Conservation (phyloP, 2,797 vertebrate species). For the Spinibarbus caldwelli region DNA sequence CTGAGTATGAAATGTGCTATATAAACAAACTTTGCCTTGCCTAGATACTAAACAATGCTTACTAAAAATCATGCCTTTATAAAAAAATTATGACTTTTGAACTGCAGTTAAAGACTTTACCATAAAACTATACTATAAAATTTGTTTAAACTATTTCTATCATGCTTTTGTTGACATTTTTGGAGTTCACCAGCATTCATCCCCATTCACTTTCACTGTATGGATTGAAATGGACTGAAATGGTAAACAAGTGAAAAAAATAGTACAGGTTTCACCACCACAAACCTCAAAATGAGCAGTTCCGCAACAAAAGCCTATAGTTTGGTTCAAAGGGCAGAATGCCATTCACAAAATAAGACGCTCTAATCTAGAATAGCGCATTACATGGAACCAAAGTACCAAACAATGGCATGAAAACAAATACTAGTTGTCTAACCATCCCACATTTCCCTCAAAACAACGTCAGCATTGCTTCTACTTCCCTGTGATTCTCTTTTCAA, state of each 20-base stretch:
- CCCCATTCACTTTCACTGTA: background rate
- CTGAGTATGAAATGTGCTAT: no score
- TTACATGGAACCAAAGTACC: background rate
- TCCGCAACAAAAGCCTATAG: background rate
- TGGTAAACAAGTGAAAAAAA: slow-evolving; percentile 9
- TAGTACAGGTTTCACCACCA: background rate
- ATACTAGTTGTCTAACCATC: background rate
- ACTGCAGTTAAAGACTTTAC: no score
- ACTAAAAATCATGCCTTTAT: background rate
- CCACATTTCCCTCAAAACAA: background rate
- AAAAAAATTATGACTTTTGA: no score
- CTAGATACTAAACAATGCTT: background rate
- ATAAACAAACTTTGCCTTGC: no score
- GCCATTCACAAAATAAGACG: background rate
- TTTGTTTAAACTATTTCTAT: no score
- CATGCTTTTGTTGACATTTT: background rate
- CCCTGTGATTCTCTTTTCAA: background rate
- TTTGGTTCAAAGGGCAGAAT: background rate
- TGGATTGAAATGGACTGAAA: background rate
- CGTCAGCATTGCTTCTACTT: background rate
- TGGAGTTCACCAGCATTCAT: background rate
- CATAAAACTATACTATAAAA: no score
- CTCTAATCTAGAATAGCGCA: background rate
- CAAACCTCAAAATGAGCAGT: slow-evolving; percentile 4
- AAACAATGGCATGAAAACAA: slow-evolving; percentile 8